A percentile compares a stretch with the other conserved stretches of the same genome.
Conservation (phyloP, 2,888 invertebrate genomes). For the Crioceris asparagi region DNA sequence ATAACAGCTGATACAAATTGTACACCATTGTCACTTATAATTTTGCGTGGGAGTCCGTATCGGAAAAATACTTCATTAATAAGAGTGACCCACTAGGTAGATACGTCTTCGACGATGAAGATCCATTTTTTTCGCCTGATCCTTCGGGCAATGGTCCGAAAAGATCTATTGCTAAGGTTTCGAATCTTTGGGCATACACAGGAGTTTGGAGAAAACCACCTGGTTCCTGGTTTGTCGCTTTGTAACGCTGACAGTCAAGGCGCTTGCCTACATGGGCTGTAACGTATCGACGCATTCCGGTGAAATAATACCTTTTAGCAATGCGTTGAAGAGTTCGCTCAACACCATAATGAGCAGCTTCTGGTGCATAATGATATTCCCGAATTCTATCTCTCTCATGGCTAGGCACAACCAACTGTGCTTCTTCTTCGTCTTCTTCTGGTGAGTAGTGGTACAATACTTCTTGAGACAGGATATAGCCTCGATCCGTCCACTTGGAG, state of each 20-base stretch:
- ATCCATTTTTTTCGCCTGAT: slow-evolving; percentile 4
- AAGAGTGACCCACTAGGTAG: no score
- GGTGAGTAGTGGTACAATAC: no score
- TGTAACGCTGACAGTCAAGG: slow-evolving; percentile 14
- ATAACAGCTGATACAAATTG: slow-evolving; percentile 26
- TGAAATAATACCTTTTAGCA: slow-evolving; percentile 6
- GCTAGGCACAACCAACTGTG: slow-evolving; percentile 18
- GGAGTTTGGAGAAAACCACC: slow-evolving; percentile 14
- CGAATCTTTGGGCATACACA: slow-evolving; percentile 12
- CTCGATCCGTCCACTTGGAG: slow-evolving; percentile 12
- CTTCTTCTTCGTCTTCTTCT: slow-evolving; percentile 16
- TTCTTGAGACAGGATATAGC: slow-evolving; percentile 15
- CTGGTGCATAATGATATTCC: slow-evolving; percentile 8
- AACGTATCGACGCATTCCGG: slow-evolving; percentile 12
- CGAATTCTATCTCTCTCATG: slow-evolving; percentile 2
- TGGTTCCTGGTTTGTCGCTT: slow-evolving; percentile 13
- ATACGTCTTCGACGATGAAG: slow-evolving; percentile 20
- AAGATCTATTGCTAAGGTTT: slow-evolving; percentile 16
- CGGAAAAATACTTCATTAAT: slow-evolving; percentile 25
- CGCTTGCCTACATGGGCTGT: slow-evolving; percentile 9
- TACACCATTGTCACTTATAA: slow-evolving; percentile 30
- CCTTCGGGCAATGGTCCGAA: slow-evolving; percentile 17
- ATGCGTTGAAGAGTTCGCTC: slow-evolving; percentile 17
- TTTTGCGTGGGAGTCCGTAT: slow-evolving; percentile 27
- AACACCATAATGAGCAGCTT: slow-evolving; percentile 9